These are phyloP conservation scores for Nasonia oneida DNA, from an alignment of 2,888 invertebrate species.

Conservation along the genomic window DNA sequence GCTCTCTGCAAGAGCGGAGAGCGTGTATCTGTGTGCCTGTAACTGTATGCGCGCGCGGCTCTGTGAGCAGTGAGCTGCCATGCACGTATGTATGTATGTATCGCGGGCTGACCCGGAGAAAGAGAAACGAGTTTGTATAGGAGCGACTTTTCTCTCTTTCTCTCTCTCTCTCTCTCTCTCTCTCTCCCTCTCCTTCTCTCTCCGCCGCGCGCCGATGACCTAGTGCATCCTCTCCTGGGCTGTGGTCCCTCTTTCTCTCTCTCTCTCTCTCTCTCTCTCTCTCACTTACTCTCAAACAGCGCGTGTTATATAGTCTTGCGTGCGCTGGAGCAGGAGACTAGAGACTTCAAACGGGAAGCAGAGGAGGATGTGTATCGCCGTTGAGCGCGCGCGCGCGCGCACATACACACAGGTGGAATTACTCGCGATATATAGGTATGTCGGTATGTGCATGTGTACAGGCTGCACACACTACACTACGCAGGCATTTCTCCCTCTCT, in stretches of 20 bases:
- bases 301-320: background rate
- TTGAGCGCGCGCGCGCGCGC: conserved; percentile 30
- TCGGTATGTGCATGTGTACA: background rate
- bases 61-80: background rate
- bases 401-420: conserved; percentile 13
- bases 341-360: conserved; percentile 34
- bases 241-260: conserved; percentile 20
- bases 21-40: background rate
- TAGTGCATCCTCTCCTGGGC: conserved; percentile 62
- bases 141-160: conserved; percentile 50
- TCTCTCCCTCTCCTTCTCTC: conserved; percentile 11
- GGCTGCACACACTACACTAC: background rate
- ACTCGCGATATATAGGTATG: background rate
- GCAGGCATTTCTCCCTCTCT: background rate
- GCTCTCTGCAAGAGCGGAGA: background rate
- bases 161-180: conserved; percentile 21
- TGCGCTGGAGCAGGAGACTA: conserved; percentile 12
- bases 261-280: background rate
- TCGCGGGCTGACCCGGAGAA: conserved; percentile 57
- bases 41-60: background rate
- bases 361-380: conserved; percentile 30
- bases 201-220: conserved; percentile 54
- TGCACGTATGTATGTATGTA: conserved; percentile 26
- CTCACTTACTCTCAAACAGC: background rate
- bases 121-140: conserved; percentile 60